These are phyloP conservation scores for Campoletis sonorensis DNA, from an alignment of 1,140 invertebrate genomes.

Conservation along the genomic window DNA sequence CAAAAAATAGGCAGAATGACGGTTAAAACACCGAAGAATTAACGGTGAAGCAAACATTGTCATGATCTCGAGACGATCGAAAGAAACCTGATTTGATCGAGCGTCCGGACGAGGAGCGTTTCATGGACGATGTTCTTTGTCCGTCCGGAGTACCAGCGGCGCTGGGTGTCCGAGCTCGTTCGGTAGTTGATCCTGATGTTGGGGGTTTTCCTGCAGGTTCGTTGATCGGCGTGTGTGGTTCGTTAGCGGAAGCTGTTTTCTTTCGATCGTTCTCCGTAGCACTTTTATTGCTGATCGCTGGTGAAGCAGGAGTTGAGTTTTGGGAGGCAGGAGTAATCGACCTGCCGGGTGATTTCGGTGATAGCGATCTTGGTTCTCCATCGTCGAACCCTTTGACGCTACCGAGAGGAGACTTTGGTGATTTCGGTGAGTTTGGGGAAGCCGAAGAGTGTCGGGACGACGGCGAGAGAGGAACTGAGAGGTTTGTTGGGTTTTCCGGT, in stretches of 20 bases:
- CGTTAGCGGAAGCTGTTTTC: constrained; percentile 57
- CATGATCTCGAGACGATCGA: too few relatives aligned
- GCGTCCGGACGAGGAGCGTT: constrained; percentile 48
- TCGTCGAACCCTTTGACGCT: constrained; percentile 67
- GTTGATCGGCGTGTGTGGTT: constrained; percentile 44
- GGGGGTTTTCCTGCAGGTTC: constrained; percentile 38
- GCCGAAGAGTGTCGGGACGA: neutral
- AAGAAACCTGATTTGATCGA: constrained; percentile 52
- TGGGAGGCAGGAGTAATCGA: constrained; percentile 49
- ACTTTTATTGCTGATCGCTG: constrained; percentile 45
- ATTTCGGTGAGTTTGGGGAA: constrained; percentile 16
- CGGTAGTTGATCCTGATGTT: constrained; percentile 2
- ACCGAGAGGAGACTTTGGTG: constrained; percentile 41
- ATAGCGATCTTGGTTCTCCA: constrained; percentile 63
- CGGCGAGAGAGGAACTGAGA: constrained; percentile 35
- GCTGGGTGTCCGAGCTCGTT: constrained; percentile 35
- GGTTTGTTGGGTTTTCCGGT: constrained; percentile 8
- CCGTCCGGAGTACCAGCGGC: constrained; percentile 45
- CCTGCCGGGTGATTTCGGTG: constrained; percentile 51
- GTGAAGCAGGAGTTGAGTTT: constrained; percentile 53
- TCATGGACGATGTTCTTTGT: constrained; percentile 36
- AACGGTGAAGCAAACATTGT: too few relatives aligned
- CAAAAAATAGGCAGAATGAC: too few relatives aligned
- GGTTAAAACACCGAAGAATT: too few relatives aligned
- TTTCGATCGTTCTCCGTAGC: constrained; percentile 60